Conservation (phyloP, 1,140 invertebrate species). For the Venturia canescens region DNA sequence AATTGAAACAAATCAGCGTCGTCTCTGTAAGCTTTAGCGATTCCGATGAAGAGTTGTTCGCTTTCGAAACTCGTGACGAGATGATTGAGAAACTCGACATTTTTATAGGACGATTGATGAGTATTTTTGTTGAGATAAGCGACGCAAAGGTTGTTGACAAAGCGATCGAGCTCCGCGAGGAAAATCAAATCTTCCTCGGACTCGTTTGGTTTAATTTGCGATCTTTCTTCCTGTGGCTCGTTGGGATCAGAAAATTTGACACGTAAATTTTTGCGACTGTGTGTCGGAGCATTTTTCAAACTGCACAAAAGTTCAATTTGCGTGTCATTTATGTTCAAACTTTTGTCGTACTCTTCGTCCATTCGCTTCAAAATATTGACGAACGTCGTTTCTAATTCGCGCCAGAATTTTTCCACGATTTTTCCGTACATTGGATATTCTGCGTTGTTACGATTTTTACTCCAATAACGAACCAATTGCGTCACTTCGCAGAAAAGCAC, state of each 20-base stretch:
- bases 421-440: slow-evolving; percentile 70
- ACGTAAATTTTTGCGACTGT: slow-evolving; percentile 63
- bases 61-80: slow-evolving; percentile 74
- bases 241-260: slow-evolving; percentile 68
- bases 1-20: slow-evolving; percentile 72
- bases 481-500: slow-evolving; percentile 76
- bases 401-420: slow-evolving; percentile 78
- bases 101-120: slow-evolving; percentile 63
- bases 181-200: slow-evolving; percentile 59
- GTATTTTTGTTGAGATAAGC: slow-evolving; percentile 76
- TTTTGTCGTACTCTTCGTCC: slow-evolving; percentile 46
- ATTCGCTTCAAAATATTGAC: slow-evolving; percentile 61
- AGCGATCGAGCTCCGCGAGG: slow-evolving; percentile 71
- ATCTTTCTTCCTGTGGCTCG: slow-evolving; percentile 23
- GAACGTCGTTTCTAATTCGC: slow-evolving; percentile 73
- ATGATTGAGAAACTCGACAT: slow-evolving; percentile 71
- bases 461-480: slow-evolving; percentile 78
- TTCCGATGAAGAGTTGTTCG: slow-evolving; percentile 68
- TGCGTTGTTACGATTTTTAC: slow-evolving; percentile 71
- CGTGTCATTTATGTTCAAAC: slow-evolving; percentile 45
- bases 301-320: slow-evolving; percentile 49
- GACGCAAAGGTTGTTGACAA: slow-evolving; percentile 76
- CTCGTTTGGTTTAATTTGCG: slow-evolving; percentile 23
- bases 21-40: slow-evolving; percentile 65
- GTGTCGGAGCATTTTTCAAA: slow-evolving; percentile 59